A percentile compares a stretch with the other conserved stretches of the same genome.
These are phyloP conservation scores for Chelonus formosanus DNA, from an alignment of 2,888 invertebrate species.

Conservation along the genomic window DNA sequence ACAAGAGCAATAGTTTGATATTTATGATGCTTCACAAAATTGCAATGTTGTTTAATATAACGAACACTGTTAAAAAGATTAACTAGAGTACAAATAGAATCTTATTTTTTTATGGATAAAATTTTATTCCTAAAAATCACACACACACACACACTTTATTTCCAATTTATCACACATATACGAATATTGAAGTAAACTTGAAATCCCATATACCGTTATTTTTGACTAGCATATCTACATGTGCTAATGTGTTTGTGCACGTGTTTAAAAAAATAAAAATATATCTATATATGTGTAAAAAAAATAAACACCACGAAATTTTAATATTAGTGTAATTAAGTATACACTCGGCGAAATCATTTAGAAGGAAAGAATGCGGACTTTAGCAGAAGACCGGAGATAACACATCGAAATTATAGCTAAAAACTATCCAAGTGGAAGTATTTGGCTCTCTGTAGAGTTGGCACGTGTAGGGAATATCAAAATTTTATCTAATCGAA, in stretches of 20 bases:
- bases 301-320: not conserved
- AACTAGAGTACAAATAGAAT: not conserved
- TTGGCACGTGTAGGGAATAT: too few relatives aligned
- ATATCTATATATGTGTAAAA: too few relatives aligned
- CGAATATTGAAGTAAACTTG: not conserved
- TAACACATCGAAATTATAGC: conserved; percentile 1
- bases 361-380: conserved; percentile 6
- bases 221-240: not conserved
- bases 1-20: conserved; percentile 37
- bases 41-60: conserved; percentile 19
- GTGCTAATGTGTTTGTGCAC: not conserved
- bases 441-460: not conserved
- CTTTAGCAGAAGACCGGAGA: not conserved
- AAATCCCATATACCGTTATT: conserved; percentile 7
- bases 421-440: not conserved
- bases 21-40: conserved; percentile 27
- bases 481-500: too few relatives aligned
- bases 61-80: conserved; percentile 10
- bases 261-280: not conserved
- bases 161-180: too few relatives aligned
- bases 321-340: conserved; percentile 11
- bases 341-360: conserved; percentile 2
- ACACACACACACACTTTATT: too few relatives aligned
- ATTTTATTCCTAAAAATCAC: too few relatives aligned
- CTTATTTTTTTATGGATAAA: not conserved